Evolutionary conservation across 2,888 invertebrate species (phyloP).

Genomic region (Petrolisthes manimaculis): DNA sequence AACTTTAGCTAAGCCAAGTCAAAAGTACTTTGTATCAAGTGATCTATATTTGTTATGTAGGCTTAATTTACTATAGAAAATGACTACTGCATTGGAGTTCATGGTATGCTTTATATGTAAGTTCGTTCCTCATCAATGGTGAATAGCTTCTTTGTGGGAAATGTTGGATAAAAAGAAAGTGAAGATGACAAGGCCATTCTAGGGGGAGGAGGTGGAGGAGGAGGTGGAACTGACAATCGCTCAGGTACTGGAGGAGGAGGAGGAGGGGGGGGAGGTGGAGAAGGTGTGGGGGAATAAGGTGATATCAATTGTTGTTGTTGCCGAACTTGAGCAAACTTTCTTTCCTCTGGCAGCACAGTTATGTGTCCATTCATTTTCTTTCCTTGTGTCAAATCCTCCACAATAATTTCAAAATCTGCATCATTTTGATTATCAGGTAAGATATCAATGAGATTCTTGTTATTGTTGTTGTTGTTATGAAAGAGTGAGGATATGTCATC

Average conservation of each 20-base stretch:
- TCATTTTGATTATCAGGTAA: constrained; percentile 69
- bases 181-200: constrained; percentile 46
- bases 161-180: constrained; percentile 33
- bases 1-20: too few relatives aligned
- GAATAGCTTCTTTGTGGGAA: constrained; percentile 41
- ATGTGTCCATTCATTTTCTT: constrained; percentile 52
- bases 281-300: constrained; percentile 5
- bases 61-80: too few relatives aligned
- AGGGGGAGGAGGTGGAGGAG: constrained; percentile 61
- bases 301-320: background rate
- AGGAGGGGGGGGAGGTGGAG: constrained; percentile 29
- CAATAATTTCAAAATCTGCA: constrained; percentile 66
- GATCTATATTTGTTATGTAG: too few relatives aligned
- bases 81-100: background rate
- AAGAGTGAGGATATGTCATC: constrained; percentile 43
- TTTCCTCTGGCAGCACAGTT: constrained; percentile 29
- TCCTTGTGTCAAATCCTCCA: constrained; percentile 62
- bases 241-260: constrained; percentile 30
- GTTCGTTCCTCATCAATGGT: constrained; percentile 58
- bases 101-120: constrained; percentile 35
- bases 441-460: constrained; percentile 16
- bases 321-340: background rate
- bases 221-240: constrained; percentile 31
- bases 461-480: constrained; percentile 30
- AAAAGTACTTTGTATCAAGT: too few relatives aligned